Evolutionary conservation across 2,888 invertebrate genomes (phyloP).

Genomic region (Anthophora plumipes): DNA sequence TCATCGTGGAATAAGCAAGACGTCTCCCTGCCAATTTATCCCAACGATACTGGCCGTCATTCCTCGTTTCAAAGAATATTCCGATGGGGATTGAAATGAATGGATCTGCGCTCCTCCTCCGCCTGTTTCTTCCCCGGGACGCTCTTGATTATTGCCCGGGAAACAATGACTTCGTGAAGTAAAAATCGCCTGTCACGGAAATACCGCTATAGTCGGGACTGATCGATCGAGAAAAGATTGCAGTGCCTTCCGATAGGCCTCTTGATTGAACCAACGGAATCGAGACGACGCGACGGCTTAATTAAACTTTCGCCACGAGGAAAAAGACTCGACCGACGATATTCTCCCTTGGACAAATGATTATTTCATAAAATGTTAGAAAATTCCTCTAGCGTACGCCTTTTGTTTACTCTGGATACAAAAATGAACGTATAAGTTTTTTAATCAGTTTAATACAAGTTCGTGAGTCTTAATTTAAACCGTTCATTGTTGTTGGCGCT

Average conservation of each 20-base stretch:
- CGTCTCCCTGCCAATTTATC: conserved; percentile 72
- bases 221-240: conserved; percentile 55
- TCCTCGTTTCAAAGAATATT: conserved; percentile 67
- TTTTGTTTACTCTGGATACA: too few relatives aligned
- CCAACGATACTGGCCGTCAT: conserved; percentile 61
- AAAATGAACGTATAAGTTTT: too few relatives aligned
- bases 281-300: not conserved
- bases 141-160: conserved; percentile 57
- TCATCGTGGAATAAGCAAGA: conserved; percentile 70
- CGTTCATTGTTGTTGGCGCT: too few relatives aligned
- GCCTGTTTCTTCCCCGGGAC: conserved; percentile 28
- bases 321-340: not conserved
- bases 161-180: conserved; percentile 62
- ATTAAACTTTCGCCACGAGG: not conserved
- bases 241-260: conserved; percentile 12
- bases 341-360: not conserved
- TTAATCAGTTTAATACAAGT: too few relatives aligned
- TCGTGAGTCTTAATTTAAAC: too few relatives aligned
- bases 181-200: conserved; percentile 52
- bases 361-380: not conserved
- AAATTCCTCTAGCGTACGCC: not conserved
- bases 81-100: conserved; percentile 61
- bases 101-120: conserved; percentile 42
- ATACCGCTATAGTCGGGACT: conserved; percentile 23
- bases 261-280: not conserved